phyloP scores from a whole-genome alignment of 2,113 vertebrate genomes.

The Pituophis catenifer region DNA sequence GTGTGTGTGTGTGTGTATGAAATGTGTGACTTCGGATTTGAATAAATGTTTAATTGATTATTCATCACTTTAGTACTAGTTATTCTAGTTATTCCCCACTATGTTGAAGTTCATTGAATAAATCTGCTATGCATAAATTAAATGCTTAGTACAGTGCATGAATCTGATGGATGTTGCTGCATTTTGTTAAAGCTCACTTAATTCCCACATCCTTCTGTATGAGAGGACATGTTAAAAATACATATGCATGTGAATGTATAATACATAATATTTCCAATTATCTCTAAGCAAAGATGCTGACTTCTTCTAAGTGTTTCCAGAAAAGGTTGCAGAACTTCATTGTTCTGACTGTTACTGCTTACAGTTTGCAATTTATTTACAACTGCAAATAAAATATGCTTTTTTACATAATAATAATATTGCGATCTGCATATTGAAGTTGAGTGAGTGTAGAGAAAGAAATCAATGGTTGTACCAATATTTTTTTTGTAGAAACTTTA shows the following conservation, averaged over 20 bases:
- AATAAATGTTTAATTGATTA: not conserved
- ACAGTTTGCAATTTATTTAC: too few relatives aligned
- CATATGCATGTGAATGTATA: not conserved
- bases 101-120: not conserved
- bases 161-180: not conserved
- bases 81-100: not conserved
- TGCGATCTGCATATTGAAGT: too few relatives aligned
- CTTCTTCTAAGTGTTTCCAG: slow-evolving; percentile 34
- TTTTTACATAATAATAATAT: too few relatives aligned
- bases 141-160: not conserved
- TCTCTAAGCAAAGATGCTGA: slow-evolving; percentile 38
- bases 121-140: not conserved
- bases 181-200: not conserved
- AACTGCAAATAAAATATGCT: not conserved
- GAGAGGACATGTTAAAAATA: not conserved
- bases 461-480: too few relatives aligned
- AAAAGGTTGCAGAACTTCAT: slow-evolving; percentile 12
- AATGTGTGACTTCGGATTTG: not conserved
- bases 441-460: too few relatives aligned
- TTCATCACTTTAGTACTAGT: not conserved
- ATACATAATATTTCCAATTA: not conserved
- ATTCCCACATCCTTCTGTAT: not conserved
- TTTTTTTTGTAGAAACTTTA: too few relatives aligned
- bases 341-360: not conserved
- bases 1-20: not conserved